Base-by-base conservation (phyloP, 2,797 vertebrate species). In the Lagodon rhomboides region DNA sequence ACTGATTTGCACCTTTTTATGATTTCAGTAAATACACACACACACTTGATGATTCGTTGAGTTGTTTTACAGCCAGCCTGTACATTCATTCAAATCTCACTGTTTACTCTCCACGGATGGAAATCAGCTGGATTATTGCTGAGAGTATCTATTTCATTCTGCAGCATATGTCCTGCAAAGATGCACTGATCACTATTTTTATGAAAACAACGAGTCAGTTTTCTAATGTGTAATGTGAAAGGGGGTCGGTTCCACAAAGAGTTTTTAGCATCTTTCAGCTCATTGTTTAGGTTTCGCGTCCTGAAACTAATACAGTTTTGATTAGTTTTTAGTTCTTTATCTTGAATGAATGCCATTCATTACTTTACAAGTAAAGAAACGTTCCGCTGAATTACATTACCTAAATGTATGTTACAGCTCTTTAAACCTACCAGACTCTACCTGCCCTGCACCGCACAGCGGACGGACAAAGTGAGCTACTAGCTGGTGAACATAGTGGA, bases 1-100 rank as follows among this genome's bases (percentile, higher is more conserved):
- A 41, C 38, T 71, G 69, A 75, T 82, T 87, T 80, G 13, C 30
- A 3, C 34, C 38, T 61, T 22, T 11, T 13, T 41, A 50, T 46
- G 2, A 54, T 60, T 61, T 16, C n/a, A 46, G 3, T 17, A 44
- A 22, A 7, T 47, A 61, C 12, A 16, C 9, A 4, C 9, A 4
- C 17, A 38, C 23, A 46, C 4, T 30, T 38, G 34, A 38, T 38
- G 34, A 38, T 8, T 1, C 34, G 2, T 10, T 10, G 8, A 30
- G 20, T 22, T 34, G 30, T n/a, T 47, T 22, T 16, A 23, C 54
- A 58, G 46, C 1, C 13, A 12, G 20, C 38, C 11, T 22, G 15
- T 54, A n/a, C 18, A 55, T 44, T 53, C 6, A 55, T 49, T 65
- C 7, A 17, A 22, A 41, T 55, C 15, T 63, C 30, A 12, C 20